Conservation (phyloP, 1,140 invertebrate species). For the Myzus persicae region DNA sequence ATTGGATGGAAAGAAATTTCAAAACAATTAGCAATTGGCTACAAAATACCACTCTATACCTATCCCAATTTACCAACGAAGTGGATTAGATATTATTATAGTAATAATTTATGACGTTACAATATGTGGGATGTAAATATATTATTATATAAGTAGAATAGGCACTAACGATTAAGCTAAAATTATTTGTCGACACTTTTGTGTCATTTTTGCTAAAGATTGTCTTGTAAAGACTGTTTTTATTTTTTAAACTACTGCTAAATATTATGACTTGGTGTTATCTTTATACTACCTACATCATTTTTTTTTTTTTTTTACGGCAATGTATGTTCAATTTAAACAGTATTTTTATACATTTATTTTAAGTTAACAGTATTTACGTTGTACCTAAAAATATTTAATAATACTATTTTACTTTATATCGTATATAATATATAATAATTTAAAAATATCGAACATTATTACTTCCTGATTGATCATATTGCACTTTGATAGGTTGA, state of each 20-base stretch:
- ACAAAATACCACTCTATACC: conserved; percentile 5
- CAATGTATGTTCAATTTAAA: conserved; percentile 15
- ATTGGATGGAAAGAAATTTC: conserved; percentile 82
- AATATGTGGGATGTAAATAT: not conserved
- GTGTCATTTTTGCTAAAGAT: conserved; percentile 35
- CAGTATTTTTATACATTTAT: conserved; percentile 47
- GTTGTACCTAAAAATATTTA: conserved; percentile 27
- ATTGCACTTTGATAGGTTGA: not conserved
- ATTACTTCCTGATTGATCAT: not conserved
- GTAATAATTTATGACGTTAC: not conserved
- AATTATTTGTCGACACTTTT: conserved; percentile 28
- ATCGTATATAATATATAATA: not conserved
- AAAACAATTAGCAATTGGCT: conserved; percentile 78
- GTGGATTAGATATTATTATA: conserved; percentile 38
- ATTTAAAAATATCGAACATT: not conserved
- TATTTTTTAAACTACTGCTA: conserved; percentile 1
- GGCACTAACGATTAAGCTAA: not conserved
- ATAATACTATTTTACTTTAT: not conserved
- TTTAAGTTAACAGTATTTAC: conserved; percentile 26
- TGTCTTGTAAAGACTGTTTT: conserved; percentile 47
- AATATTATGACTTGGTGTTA: conserved; percentile 11
- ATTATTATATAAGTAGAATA: not conserved
- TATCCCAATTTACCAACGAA: conserved; percentile 45
- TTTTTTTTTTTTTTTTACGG: not conserved
- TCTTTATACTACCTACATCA: not conserved